Evolutionary conservation across 2,888 invertebrate species (phyloP).

Genomic region (Mimas tiliae): DNA sequence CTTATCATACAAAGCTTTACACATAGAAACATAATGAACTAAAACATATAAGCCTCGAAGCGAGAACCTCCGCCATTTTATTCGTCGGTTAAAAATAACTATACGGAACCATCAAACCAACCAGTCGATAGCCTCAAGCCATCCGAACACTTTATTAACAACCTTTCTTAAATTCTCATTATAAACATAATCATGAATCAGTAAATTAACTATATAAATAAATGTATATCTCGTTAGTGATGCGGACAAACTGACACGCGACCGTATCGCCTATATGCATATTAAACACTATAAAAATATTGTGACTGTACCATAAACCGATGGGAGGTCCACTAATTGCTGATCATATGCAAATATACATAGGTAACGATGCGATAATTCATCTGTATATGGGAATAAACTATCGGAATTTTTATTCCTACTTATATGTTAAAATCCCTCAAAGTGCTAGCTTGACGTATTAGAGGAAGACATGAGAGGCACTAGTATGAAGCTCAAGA

Average conservation of each 20-base stretch:
- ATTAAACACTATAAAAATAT: slow-evolving; percentile 62
- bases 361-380: slow-evolving; percentile 20
- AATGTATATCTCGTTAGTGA: slow-evolving; percentile 43
- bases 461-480: no score
- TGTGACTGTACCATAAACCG: slow-evolving; percentile 47
- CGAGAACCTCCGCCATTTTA: no score
- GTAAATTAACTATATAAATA: slow-evolving; percentile 27
- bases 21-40: not conserved
- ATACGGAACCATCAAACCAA: not conserved
- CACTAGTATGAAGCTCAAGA: no score
- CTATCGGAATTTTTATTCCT: slow-evolving; percentile 6
- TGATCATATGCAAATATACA: slow-evolving; percentile 71
- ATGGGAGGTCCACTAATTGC: slow-evolving; percentile 77
- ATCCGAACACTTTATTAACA: slow-evolving; percentile 20
- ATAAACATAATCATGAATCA: slow-evolving; percentile 26
- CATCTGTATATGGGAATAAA: slow-evolving; percentile 17
- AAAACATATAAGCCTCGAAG: no score
- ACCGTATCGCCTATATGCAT: slow-evolving; percentile 64
- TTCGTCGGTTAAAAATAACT: no score
- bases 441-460: not conserved
- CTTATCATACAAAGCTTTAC: no score
- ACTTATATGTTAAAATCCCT: not conserved
- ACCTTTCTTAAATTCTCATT: slow-evolving; percentile 24
- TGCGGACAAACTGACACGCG: slow-evolving; percentile 62
- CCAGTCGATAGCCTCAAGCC: not conserved